Evolutionary conservation across 2,797 vertebrate genomes (phyloP), one percentile per base, ranked within the genome.

Genomic region (Melanotaenia pygmaea): DNA sequence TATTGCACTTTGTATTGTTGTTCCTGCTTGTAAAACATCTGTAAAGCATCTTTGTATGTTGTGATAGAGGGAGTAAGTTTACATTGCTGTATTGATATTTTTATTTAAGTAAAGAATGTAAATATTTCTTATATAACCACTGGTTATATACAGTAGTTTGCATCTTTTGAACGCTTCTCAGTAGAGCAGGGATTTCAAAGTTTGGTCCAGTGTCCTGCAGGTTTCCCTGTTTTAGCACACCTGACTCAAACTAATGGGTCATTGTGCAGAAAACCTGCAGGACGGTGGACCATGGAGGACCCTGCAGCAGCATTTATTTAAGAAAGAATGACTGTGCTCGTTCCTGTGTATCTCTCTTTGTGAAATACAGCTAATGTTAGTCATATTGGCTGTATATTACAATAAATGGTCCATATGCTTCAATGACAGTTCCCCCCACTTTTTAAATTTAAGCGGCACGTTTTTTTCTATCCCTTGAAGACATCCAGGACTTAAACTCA

Each of bases 401-500:
- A 40, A 3, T 53, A 56, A 26, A 4, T 59, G n/a, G 58, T 35
- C 10, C n/a, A 3, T 14, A 28, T 18, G 20, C 40, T 18, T 28
- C 24, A 40, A 30, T 57, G n/a, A 67, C 16, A 12, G 28, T 57
- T 20, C 51, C 51, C 35, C 13, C 26, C 16, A 5, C 50, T 34
- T 53, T 11, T 59, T 24, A 9, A 2, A 10, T 7, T 30, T 35
- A 47, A 43, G 9, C 59, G 30, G 35, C 18, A 40, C 24, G 34
- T n/a, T 40, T 10, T 35, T 3, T 12, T 70, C 5, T 38, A 47
- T 37, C 12, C 35, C 56, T 30, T 22, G 5, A 56, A 95, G 94
- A 91, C 0, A 86, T 93, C 51, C 70, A 88, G 60, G 93, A 95
- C 80, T 10, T 74, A 0, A 54, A 80, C 62, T 34, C 79, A 14